Conservation (phyloP, 2,113 vertebrate genomes). For the Macrotis lagotis region DNA sequence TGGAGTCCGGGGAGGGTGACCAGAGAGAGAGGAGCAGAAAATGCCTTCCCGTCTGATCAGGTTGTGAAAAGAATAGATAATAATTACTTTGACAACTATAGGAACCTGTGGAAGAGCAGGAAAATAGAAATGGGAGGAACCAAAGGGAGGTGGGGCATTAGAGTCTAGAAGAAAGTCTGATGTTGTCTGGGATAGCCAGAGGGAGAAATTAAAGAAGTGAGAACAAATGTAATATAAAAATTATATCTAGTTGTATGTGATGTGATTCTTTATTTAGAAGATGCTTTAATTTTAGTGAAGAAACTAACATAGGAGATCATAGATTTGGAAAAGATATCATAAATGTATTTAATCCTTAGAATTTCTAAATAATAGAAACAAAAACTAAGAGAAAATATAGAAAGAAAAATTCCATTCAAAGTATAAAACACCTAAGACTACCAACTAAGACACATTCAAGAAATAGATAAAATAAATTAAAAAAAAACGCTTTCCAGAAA, state of each 20-base stretch:
- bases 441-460: neutral
- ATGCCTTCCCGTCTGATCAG: neutral
- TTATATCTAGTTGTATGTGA: neutral
- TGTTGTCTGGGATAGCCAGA: neutral
- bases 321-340: neutral
- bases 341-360: neutral
- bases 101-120: neutral
- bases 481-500: neutral
- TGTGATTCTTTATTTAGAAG: neutral
- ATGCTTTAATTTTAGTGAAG: neutral
- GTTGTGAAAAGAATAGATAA: neutral
- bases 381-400: neutral
- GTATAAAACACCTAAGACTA: neutral
- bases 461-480: neutral
- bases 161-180: neutral
- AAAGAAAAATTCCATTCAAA: neutral
- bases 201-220: neutral
- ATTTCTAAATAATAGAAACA: neutral
- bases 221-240: neutral
- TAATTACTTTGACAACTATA: neutral
- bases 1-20: neutral
- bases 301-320: neutral
- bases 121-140: neutral
- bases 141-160: neutral
- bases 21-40: neutral